Conservation (phyloP, 53 echinoderm and acorn worm genomes). For the Antedon mediterranea region DNA sequence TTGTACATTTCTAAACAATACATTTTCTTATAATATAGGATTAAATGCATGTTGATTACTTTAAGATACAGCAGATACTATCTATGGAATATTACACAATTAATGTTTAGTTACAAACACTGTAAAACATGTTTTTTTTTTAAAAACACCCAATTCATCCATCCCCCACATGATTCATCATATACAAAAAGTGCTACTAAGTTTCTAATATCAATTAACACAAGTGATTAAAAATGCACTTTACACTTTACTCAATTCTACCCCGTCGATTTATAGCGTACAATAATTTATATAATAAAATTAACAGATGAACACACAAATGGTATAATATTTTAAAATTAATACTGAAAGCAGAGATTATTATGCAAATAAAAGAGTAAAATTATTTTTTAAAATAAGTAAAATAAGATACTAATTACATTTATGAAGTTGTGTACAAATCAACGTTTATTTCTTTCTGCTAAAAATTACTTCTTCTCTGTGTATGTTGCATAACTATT, state of each 20-base stretch:
- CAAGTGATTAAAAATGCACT: neutral
- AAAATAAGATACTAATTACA: too few species aligned
- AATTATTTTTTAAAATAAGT: too few species aligned
- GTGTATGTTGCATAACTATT: too few species aligned
- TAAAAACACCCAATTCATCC: too few species aligned
- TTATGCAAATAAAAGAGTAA: too few species aligned
- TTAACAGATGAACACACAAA: neutral
- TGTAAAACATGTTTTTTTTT: neutral
- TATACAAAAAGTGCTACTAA: neutral
- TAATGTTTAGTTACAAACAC: neutral
- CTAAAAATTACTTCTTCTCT: too few species aligned
- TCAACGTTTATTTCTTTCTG: too few species aligned
- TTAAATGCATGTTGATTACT: neutral
- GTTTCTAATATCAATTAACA: neutral
- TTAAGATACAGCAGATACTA: neutral
- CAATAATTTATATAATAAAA: too few species aligned
- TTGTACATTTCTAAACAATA: neutral
- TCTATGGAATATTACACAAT: neutral
- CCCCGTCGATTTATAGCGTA: neutral
- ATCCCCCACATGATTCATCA: neutral
- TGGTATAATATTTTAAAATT: neutral
- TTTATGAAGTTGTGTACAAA: too few species aligned
- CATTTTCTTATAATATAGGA: neutral
- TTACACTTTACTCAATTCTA: neutral
- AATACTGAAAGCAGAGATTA: neutral